phyloP scores from a whole-genome alignment of 2,113 vertebrate species.

The Crypturellus undulatus region DNA sequence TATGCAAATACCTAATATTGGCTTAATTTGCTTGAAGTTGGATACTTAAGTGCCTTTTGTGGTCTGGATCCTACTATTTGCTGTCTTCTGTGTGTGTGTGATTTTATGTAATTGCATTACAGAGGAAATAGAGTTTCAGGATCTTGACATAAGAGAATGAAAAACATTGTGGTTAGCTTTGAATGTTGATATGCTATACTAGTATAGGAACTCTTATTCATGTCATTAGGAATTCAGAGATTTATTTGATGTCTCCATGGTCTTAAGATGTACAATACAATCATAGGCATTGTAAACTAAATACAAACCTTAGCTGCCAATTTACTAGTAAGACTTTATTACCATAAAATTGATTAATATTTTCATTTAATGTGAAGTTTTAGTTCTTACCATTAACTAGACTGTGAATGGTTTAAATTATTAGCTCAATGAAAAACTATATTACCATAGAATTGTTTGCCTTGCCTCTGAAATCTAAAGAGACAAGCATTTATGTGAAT shows the following conservation, averaged over 20 bases:
- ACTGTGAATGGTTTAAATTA: slow-evolving; percentile 18
- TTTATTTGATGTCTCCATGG: slow-evolving; percentile 24
- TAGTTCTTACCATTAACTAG: slow-evolving; percentile 28
- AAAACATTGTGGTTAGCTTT: neutral
- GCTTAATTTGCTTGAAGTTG: slow-evolving; percentile 26
- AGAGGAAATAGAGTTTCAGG: slow-evolving; percentile 3
- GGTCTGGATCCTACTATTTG: neutral
- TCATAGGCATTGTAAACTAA: slow-evolving; percentile 27
- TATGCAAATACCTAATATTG: neutral
- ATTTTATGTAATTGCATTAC: slow-evolving; percentile 48
- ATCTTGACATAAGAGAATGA: slow-evolving; percentile 14
- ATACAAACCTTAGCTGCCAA: slow-evolving; percentile 7
- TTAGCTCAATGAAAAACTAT: neutral
- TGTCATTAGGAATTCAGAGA: slow-evolving; percentile 24
- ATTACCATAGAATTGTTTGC: neutral
- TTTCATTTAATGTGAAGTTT: slow-evolving; percentile 35
- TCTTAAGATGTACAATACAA: slow-evolving; percentile 23
- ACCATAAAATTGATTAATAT: slow-evolving; percentile 27
- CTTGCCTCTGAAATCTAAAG: neutral
- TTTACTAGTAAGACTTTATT: slow-evolving; percentile 29
- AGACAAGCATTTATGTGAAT: neutral
- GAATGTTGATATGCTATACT: neutral
- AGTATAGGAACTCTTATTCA: neutral
- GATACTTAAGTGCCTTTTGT: neutral
- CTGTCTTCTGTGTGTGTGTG: slow-evolving; percentile 4